Base-by-base conservation (phyloP, 1,140 invertebrate species). In the Drosophila nasuta region DNA sequence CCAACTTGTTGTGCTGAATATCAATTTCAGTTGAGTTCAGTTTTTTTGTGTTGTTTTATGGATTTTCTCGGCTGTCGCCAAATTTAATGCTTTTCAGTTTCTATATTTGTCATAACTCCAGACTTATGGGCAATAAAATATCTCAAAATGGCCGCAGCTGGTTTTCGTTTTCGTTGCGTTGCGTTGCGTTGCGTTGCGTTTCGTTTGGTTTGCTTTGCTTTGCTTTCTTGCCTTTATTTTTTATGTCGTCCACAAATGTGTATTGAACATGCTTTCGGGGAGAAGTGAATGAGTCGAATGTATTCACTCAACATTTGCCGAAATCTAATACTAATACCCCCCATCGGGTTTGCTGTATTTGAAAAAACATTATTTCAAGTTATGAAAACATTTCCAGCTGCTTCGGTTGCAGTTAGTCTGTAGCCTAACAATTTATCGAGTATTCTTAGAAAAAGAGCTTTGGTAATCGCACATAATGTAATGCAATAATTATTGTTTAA, bases 81-180 rank as follows among this genome's bases (percentile, higher is more conserved):
- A 85, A 88, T 69, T 80, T 68, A 82, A 88, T 88, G 83, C 70
- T 63, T 75, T 87, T 82, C 69, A 76, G 80, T 88, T 87, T 87
- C 83, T 87, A 87, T 87, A 87, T 87, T 88, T 89, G 83, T 80
- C 83, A 89, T 88, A 88, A 81, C 73, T 65, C 49, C 49, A 67
- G 80, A 82, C 68, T 87, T 82, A 87, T 80, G 77, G 74, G 52
- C 82, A 71, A 88, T 88, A 88, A 88, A 88, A 73, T 64, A 87
- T 81, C 83, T 88, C 83, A 88, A 88, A 89, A 88, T 88, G 83
- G 83, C 83, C 85, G 83, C 83, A 88, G 85, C 80, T 83, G 80
- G 74, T 77, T 75, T 72, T 77, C 70, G 72, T 74, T 70, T 71
- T 75, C 62, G 62, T 57, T 56, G 35, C 20, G 20, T 20, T 25